Conservation (phyloP, 2,888 invertebrate genomes). For the Odontocolon sp. region DNA sequence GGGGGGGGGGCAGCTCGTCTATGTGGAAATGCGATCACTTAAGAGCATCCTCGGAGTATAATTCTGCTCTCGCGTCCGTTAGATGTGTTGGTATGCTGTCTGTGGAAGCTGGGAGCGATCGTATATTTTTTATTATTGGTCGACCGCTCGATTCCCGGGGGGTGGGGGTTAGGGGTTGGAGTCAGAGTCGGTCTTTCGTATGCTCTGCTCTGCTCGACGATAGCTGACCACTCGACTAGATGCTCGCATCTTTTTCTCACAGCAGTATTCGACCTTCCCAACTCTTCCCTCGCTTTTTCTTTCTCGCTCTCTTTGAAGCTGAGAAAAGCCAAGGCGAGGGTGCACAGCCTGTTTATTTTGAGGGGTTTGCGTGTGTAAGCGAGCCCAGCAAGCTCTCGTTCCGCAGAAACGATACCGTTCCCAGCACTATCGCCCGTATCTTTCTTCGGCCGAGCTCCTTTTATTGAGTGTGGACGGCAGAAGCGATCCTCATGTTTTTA, state of each 20-base stretch:
- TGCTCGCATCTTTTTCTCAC: constrained; percentile 58
- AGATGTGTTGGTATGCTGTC: constrained; percentile 66
- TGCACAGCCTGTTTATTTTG: constrained; percentile 47
- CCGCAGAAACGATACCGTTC: constrained; percentile 46
- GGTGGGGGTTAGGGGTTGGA: constrained; percentile 39
- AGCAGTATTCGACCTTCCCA: constrained; percentile 36
- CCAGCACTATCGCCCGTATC: constrained; percentile 43
- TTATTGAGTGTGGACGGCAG: constrained; percentile 78
- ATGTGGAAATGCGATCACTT: constrained; percentile 81
- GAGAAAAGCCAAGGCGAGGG: constrained; percentile 47
- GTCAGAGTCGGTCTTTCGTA: constrained; percentile 56
- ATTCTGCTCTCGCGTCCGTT: constrained; percentile 71
- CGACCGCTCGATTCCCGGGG: constrained; percentile 64
- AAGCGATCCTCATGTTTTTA: constrained; percentile 80
- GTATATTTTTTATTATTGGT: constrained; percentile 80
- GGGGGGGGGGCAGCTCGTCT: constrained; percentile 76
- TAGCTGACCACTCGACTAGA: constrained; percentile 78
- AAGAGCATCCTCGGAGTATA: constrained; percentile 79
- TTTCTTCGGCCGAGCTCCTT: constrained; percentile 69
- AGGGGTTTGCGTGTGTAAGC: constrained; percentile 32
- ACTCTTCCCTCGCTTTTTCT: constrained; percentile 25
- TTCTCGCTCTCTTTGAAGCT: constrained; percentile 57
- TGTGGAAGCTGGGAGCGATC: constrained; percentile 69
- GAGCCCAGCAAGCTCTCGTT: constrained; percentile 15
- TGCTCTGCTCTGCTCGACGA: constrained; percentile 64